These are phyloP conservation scores for Ectemnius lituratus DNA, from an alignment of 2,888 invertebrate genomes.

Conservation along the genomic window DNA sequence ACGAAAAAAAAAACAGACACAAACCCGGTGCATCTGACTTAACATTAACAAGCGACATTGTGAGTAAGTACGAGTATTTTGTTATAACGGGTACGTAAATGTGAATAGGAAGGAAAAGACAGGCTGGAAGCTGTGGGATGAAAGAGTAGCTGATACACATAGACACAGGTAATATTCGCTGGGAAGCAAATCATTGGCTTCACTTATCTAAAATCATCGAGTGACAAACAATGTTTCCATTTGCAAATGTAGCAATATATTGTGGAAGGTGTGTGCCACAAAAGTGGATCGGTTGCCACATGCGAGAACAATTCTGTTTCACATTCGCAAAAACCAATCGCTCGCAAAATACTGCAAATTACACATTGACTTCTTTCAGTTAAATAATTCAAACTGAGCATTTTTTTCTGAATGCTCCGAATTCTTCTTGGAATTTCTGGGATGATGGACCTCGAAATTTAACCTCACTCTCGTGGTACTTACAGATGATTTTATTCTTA, in stretches of 20 bases:
- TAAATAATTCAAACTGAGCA: no score
- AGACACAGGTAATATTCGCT: no score
- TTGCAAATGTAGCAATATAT: neutral
- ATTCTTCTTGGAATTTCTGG: no score
- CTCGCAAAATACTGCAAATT: no score
- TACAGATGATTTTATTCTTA: no score
- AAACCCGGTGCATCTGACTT: constrained; percentile 15
- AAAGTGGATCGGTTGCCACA: neutral
- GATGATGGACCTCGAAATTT: no score
- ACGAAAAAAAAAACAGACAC: neutral
- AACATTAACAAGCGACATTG: constrained; percentile 62
- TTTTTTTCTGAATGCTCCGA: no score
- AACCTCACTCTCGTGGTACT: no score
- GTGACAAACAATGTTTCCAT: neutral
- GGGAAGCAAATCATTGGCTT: neutral
- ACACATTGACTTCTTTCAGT: no score
- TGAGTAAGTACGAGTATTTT: constrained; percentile 76
- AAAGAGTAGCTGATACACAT: neutral
- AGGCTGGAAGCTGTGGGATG: constrained; percentile 10
- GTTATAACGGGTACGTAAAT: constrained; percentile 67
- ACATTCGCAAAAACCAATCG: no score
- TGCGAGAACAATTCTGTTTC: no score
- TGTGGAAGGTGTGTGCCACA: neutral
- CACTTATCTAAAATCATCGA: neutral
- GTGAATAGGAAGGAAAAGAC: constrained; percentile 21